A percentile compares a stretch with the other conserved stretches of the same genome.
These are phyloP conservation scores for Acleris laterana DNA, from an alignment of 2,888 invertebrate genomes.

Conservation along the genomic window DNA sequence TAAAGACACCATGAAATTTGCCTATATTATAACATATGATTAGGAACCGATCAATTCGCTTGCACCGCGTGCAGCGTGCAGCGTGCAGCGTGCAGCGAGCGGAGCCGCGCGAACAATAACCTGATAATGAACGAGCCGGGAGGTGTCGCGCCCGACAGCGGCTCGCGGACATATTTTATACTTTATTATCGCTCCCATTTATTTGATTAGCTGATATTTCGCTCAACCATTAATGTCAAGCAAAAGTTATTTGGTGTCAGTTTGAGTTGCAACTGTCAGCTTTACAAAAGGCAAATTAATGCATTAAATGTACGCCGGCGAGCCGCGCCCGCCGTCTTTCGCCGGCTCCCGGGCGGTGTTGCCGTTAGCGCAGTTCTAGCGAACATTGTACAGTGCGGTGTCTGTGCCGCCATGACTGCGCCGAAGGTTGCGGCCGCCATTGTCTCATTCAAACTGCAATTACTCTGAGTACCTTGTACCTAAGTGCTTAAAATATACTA, in stretches of 20 bases:
- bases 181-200: slow-evolving; percentile 32
- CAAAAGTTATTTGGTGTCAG: slow-evolving; percentile 48
- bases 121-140: slow-evolving; percentile 21
- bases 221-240: slow-evolving; percentile 36
- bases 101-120: slow-evolving; percentile 23
- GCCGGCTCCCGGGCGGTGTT: slow-evolving; percentile 63
- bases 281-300: slow-evolving; percentile 54
- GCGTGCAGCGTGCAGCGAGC: too few relatives aligned
- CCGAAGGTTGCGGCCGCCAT: slow-evolving; percentile 59
- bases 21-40: too few relatives aligned
- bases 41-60: too few relatives aligned
- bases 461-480: slow-evolving; percentile 55
- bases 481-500: slow-evolving; percentile 38
- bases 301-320: slow-evolving; percentile 52
- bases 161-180: slow-evolving; percentile 13
- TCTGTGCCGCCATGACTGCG: slow-evolving; percentile 50
- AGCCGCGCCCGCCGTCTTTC: slow-evolving; percentile 68
- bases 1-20: too few relatives aligned
- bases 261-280: slow-evolving; percentile 51
- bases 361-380: slow-evolving; percentile 71
- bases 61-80: too few relatives aligned
- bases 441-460: slow-evolving; percentile 63
- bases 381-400: slow-evolving; percentile 54
- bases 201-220: slow-evolving; percentile 35
- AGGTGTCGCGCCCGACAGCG: not conserved